phyloP scores from a whole-genome alignment of 2,888 invertebrate genomes.

The Xestia sexstrigata region DNA sequence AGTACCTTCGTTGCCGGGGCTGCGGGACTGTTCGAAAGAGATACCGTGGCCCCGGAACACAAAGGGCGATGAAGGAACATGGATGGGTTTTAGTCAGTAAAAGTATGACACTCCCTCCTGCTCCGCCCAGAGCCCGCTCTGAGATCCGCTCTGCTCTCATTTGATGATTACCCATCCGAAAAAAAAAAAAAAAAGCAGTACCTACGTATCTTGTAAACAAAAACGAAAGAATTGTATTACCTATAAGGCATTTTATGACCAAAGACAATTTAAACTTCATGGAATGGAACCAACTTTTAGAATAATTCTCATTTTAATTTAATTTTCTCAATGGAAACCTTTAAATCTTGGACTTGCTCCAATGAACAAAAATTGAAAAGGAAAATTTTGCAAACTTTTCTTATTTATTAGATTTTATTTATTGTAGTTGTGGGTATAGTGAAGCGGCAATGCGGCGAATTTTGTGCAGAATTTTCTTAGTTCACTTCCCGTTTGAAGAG shows the following conservation, averaged over 20 bases:
- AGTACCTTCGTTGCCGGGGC: no score
- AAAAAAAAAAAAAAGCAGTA: no score
- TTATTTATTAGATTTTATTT: slow-evolving; percentile 42
- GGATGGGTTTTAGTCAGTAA: no score
- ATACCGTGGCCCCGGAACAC: no score
- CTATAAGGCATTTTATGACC: not conserved
- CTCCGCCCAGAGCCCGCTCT: no score
- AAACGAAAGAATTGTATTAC: no score
- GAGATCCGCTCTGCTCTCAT: no score
- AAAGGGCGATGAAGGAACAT: no score
- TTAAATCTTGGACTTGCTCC: slow-evolving; percentile 50
- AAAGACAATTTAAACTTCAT: slow-evolving; percentile 27
- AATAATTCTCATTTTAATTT: slow-evolving; percentile 55
- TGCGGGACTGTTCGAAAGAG: no score
- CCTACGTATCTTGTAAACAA: no score
- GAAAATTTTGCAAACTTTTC: slow-evolving; percentile 13
- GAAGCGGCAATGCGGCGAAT: not conserved
- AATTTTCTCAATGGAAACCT: slow-evolving; percentile 52
- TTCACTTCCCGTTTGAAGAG: not conserved
- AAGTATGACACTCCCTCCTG: no score
- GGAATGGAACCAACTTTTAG: slow-evolving; percentile 26
- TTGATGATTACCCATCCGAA: no score
- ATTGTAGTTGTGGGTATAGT: slow-evolving; percentile 26
- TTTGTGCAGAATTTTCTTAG: not conserved
- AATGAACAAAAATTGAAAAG: slow-evolving; percentile 42